These are phyloP conservation scores for Harpegnathos saltator DNA, from an alignment of 1,140 invertebrate genomes.

Conservation along the genomic window DNA sequence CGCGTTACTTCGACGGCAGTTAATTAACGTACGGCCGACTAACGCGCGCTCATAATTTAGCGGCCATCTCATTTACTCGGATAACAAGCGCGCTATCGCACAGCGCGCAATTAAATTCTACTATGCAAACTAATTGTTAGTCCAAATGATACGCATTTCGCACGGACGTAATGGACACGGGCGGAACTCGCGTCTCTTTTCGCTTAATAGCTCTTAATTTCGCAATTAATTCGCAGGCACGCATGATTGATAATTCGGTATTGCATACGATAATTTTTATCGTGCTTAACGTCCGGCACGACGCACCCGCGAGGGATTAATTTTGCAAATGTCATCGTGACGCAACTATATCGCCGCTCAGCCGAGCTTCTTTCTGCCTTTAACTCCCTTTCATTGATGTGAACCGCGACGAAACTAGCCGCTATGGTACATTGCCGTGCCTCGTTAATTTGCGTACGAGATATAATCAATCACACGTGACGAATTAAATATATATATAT, in stretches of 20 bases:
- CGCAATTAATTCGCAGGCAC: slow-evolving; percentile 38
- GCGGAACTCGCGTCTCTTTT: slow-evolving; percentile 33
- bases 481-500: too few species aligned
- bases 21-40: slow-evolving; percentile 41
- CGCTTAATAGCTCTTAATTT: slow-evolving; percentile 58
- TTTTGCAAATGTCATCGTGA: slow-evolving; percentile 34
- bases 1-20: slow-evolving; percentile 23
- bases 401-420: too few species aligned
- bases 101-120: slow-evolving; percentile 54
- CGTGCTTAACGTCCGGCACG: not conserved
- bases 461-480: too few species aligned
- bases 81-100: slow-evolving; percentile 48
- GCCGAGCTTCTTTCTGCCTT: too few species aligned
- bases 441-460: too few species aligned
- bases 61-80: slow-evolving; percentile 47
- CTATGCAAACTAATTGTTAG: slow-evolving; percentile 51
- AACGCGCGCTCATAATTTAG: slow-evolving; percentile 29
- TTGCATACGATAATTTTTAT: slow-evolving; percentile 27
- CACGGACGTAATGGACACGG: slow-evolving; percentile 17
- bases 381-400: too few species aligned
- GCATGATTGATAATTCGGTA: slow-evolving; percentile 49
- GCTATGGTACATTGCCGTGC: too few species aligned
- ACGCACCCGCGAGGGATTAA: slow-evolving; percentile 11
- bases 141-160: slow-evolving; percentile 43
- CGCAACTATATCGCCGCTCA: not conserved